Evolutionary conservation across 2,888 invertebrate species (phyloP).

Genomic region (Athripsodes cinereus): DNA sequence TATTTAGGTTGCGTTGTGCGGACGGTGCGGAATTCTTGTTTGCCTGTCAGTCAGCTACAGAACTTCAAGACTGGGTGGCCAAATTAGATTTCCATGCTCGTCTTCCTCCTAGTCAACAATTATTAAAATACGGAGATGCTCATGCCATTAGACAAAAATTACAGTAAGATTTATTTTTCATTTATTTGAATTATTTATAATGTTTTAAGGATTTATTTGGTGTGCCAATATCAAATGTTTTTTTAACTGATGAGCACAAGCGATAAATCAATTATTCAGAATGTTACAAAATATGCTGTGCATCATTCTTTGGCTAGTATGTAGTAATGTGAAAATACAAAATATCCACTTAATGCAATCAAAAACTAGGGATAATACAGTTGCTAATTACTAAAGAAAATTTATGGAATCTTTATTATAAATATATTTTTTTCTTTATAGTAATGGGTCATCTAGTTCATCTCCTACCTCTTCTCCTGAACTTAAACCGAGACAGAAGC

Average conservation of each 20-base stretch:
- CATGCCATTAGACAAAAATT: constrained; percentile 35
- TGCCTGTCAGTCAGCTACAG: constrained; percentile 63
- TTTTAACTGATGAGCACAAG: too few relatives aligned
- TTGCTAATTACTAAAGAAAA: not conserved
- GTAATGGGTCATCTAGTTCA: constrained; percentile 42
- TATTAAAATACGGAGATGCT: constrained; percentile 71
- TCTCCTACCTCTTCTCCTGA: constrained; percentile 41
- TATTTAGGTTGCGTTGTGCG: constrained; percentile 78
- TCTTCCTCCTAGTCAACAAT: constrained; percentile 82
- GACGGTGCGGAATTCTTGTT: constrained; percentile 95
- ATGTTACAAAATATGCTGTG: too few relatives aligned
- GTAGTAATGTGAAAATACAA: too few relatives aligned
- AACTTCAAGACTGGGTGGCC: constrained; percentile 85
- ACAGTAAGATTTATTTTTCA: constrained; percentile 7
- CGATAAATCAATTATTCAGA: too few relatives aligned
- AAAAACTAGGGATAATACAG: too few relatives aligned
- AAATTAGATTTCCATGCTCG: constrained; percentile 91
- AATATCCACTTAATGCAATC: too few relatives aligned
- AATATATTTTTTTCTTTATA: constrained; percentile 26
- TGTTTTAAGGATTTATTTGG: not conserved
- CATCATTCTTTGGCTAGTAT: too few relatives aligned
- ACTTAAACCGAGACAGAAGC: constrained; percentile 35
- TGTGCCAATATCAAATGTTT: not conserved
- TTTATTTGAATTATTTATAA: not conserved
- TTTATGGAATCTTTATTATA: not conserved